These are phyloP conservation scores for Nibea coibor DNA, from an alignment of 2,113 vertebrate species.

Conservation along the genomic window DNA sequence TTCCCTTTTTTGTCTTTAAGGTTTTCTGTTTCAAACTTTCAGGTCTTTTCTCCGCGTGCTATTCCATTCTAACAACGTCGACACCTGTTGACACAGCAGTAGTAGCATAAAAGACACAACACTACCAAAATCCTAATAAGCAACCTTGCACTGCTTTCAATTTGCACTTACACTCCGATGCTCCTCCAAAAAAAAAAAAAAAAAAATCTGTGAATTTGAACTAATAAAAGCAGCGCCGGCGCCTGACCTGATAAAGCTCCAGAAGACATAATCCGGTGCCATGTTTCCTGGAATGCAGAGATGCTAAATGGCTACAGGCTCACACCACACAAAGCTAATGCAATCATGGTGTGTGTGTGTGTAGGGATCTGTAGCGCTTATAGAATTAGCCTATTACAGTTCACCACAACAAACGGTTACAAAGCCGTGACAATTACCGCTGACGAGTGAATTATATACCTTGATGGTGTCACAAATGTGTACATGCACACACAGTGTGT, in stretches of 20 bases:
- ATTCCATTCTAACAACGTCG: conserved; percentile 1
- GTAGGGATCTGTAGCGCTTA: conserved; percentile 35
- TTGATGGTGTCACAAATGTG: conserved; percentile 13
- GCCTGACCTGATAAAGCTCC: conserved; percentile 22
- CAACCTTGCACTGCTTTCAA: not conserved
- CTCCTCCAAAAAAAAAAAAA: not conserved
- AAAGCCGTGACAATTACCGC: conserved; percentile 24
- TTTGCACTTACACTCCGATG: not conserved
- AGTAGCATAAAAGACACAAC: not conserved
- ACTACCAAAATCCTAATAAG: conserved; percentile 12
- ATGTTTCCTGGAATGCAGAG: conserved; percentile 36
- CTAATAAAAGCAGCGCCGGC: not conserved
- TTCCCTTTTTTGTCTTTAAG: conserved; percentile 40
- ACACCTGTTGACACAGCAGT: conserved; percentile 32
- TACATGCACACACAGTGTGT: not conserved
- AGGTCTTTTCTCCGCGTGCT: conserved; percentile 22
- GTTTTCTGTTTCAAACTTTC: conserved; percentile 49
- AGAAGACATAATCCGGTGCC: conserved; percentile 19
- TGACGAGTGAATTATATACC: conserved; percentile 27
- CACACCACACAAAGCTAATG: conserved; percentile 25
- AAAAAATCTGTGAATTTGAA: not conserved
- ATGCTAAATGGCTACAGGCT: conserved; percentile 34
- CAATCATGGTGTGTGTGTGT: conserved; percentile 22
- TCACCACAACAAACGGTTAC: conserved; percentile 42
- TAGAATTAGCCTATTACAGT: conserved; percentile 44